Conservation (phyloP, 1,140 invertebrate genomes). For the Araneus ventricosus region DNA sequence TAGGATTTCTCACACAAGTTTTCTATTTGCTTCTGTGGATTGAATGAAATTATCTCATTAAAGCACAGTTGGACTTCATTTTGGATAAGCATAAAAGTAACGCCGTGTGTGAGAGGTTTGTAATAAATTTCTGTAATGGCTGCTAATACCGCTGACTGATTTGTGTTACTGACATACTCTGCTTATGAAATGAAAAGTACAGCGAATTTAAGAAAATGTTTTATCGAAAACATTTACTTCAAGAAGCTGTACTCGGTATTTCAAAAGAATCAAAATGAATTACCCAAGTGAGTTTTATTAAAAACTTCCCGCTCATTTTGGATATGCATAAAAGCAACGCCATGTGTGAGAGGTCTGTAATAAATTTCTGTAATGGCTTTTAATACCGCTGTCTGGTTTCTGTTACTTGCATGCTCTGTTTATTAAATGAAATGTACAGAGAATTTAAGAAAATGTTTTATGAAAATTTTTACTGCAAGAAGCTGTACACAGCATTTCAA, state of each 20-base stretch:
- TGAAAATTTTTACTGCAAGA: too few species aligned
- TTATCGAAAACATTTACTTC: too few species aligned
- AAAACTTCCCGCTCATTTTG: too few species aligned
- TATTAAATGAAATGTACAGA: neutral
- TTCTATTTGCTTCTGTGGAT: neutral
- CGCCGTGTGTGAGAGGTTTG: neutral
- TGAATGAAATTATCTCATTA: conserved; percentile 25
- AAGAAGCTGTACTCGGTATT: too few species aligned
- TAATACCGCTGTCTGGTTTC: neutral
- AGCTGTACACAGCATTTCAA: too few species aligned
- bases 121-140: neutral
- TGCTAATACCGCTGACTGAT: neutral
- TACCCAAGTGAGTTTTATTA: too few species aligned
- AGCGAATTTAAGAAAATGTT: too few species aligned
- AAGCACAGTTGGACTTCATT: neutral
- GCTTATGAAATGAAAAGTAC: neutral
- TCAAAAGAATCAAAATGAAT: too few species aligned
- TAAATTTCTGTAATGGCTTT: neutral
- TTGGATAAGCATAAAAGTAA: neutral
- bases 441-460: too few species aligned
- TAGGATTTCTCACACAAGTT: neutral
- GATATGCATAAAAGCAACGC: neutral
- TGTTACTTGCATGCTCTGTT: neutral
- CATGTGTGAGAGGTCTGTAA: neutral
- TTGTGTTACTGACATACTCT: neutral